Conservation (phyloP, 2,113 vertebrate species). For the Xyrauchen texanus region DNA sequence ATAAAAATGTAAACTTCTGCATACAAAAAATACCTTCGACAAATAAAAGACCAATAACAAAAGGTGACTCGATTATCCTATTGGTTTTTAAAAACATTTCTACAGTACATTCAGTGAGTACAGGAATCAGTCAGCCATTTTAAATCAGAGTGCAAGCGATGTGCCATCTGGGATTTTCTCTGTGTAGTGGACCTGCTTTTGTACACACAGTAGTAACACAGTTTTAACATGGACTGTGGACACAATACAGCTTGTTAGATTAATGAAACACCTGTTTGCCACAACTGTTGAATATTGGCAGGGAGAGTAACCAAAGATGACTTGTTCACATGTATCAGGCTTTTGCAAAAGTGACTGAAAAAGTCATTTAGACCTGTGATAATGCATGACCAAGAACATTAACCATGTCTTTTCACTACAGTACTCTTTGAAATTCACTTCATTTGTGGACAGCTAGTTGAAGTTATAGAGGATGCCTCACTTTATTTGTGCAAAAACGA, state of each 20-base stretch:
- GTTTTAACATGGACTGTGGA: neutral
- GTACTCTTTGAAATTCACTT: too few relatives aligned
- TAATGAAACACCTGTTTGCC: conserved; percentile 4
- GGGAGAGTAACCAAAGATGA: neutral
- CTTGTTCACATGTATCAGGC: neutral
- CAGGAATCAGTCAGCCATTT: conserved; percentile 86
- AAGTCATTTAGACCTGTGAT: neutral
- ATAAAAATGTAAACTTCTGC: conserved; percentile 99
- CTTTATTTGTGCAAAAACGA: too few relatives aligned
- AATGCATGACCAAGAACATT: conserved; percentile 16
- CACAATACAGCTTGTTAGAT: too few relatives aligned
- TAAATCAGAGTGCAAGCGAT: conserved; percentile 79
- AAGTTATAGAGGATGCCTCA: too few relatives aligned
- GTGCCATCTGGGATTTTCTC: conserved; percentile 63
- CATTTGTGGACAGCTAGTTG: too few relatives aligned
- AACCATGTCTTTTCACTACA: neutral
- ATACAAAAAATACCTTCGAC: conserved; percentile 99
- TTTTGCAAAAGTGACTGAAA: too few relatives aligned
- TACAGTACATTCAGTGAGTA: conserved; percentile 99
- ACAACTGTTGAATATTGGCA: conserved; percentile 1
- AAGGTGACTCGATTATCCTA: conserved; percentile 97
- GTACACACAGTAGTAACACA: conserved; percentile 70
- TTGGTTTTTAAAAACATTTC: conserved; percentile 87
- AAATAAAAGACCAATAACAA: conserved; percentile 99
- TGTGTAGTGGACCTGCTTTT: conserved; percentile 74